Conservation (phyloP, 2,797 vertebrate species). For the Fistularia commersonii region DNA sequence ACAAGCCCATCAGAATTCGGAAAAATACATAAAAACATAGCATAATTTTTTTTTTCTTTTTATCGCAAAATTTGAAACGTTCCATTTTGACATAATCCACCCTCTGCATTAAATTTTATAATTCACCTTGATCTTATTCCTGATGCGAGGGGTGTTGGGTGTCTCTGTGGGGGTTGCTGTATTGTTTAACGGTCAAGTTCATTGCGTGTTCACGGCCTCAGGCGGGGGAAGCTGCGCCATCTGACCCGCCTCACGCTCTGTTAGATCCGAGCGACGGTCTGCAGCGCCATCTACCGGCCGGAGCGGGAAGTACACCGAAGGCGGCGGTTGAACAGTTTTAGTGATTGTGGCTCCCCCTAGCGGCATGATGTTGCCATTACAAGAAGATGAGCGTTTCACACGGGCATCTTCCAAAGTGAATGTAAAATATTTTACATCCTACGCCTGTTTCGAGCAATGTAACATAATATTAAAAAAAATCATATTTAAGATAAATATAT, state of each 20-base stretch:
- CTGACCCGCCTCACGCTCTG: slow-evolving; percentile 20
- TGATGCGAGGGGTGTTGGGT: not conserved
- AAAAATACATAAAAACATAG: too few relatives aligned
- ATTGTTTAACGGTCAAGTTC: slow-evolving; percentile 68
- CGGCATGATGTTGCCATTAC: not conserved
- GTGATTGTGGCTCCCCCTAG: not conserved
- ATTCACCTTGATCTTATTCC: not conserved
- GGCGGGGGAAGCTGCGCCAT: slow-evolving; percentile 1
- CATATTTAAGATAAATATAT: too few relatives aligned
- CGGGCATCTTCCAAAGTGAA: too few relatives aligned
- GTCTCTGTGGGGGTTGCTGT: not conserved
- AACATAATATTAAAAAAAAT: too few relatives aligned
- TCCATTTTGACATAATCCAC: not conserved
- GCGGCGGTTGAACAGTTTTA: not conserved
- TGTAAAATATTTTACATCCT: too few relatives aligned
- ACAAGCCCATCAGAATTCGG: too few relatives aligned
- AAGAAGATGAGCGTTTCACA: not conserved
- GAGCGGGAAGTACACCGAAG: not conserved
- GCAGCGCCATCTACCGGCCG: slow-evolving; percentile 32
- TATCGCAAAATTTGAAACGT: too few relatives aligned
- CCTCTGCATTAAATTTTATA: not conserved
- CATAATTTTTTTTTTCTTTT: too few relatives aligned
- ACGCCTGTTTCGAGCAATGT: too few relatives aligned
- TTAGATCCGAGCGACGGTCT: slow-evolving; percentile 1
- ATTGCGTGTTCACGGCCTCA: slow-evolving; percentile 34